phyloP scores from a whole-genome alignment of 2,113 vertebrate species.

The Ivindomyrus marchei region DNA sequence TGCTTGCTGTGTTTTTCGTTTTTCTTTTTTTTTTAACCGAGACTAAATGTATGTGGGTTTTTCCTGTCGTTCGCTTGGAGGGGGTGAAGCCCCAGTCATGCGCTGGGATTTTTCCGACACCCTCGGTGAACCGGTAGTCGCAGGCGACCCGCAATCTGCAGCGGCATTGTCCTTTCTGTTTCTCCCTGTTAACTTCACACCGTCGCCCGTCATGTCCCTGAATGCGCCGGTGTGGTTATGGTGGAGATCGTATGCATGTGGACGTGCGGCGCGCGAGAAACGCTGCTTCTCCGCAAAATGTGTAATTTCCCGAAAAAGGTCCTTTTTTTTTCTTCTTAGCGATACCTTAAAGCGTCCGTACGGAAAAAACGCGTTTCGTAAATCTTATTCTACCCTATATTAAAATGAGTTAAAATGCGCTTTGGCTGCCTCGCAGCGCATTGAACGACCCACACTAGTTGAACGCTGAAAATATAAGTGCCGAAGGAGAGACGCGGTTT shows the following conservation, averaged over 20 bases:
- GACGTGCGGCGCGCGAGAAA: neutral
- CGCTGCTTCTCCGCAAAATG: neutral
- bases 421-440: neutral
- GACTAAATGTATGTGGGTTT: conserved; percentile 9
- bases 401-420: neutral
- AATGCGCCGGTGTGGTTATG: neutral
- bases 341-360: neutral
- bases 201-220: neutral
- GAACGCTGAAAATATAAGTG: conserved; percentile 5
- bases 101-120: conserved; percentile 8
- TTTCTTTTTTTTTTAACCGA: conserved; percentile 18
- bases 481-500: neutral
- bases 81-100: neutral
- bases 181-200: neutral
- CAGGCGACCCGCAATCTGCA: neutral
- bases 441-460: conserved; percentile 15
- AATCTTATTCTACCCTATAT: neutral
- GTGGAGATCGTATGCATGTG: neutral
- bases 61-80: conserved; percentile 14
- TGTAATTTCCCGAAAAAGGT: neutral
- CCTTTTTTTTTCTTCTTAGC: too few species aligned
- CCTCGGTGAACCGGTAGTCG: neutral
- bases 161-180: neutral
- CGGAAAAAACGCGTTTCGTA: neutral
- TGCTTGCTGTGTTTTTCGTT: conserved; percentile 9